A percentile compares a stretch with the other conserved stretches of the same genome.
These are phyloP conservation scores for Lynx canadensis DNA, from an alignment of 2,113 vertebrate species.

Conservation along the genomic window DNA sequence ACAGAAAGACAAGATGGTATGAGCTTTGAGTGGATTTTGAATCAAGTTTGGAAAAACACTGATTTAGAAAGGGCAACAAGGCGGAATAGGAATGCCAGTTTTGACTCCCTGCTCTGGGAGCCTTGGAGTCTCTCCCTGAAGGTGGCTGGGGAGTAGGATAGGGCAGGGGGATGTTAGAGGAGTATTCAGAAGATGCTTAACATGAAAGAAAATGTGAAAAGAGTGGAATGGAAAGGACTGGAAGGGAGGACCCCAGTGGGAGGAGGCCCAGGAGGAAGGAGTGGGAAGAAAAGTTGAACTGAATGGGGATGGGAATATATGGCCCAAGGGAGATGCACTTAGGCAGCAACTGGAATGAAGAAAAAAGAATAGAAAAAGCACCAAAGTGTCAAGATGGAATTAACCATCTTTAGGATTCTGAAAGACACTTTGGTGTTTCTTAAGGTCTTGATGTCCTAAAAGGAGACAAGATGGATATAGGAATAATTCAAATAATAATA, in stretches of 20 bases:
- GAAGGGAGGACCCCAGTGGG: background rate
- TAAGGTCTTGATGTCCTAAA: background rate
- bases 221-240: background rate
- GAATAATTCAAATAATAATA: background rate
- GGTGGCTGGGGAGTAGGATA: background rate
- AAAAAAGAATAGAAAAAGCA: background rate
- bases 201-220: background rate
- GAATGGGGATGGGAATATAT: background rate
- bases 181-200: background rate
- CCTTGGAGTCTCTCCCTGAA: background rate
- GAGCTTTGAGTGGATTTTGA: background rate
- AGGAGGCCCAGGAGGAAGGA: background rate
- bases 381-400: background rate
- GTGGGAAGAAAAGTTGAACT: background rate
- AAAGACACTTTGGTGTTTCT: background rate
- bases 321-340: background rate
- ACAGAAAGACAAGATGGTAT: background rate
- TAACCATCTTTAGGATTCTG: background rate
- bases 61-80: background rate
- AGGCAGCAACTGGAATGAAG: background rate
- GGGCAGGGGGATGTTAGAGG: background rate
- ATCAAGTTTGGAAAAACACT: background rate
- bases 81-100: background rate
- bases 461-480: background rate
- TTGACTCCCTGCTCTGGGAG: background rate